A percentile compares a stretch with the other conserved stretches of the same genome.
phyloP scores from a whole-genome alignment of 2,113 vertebrate species.

The Jaculus jaculus region DNA sequence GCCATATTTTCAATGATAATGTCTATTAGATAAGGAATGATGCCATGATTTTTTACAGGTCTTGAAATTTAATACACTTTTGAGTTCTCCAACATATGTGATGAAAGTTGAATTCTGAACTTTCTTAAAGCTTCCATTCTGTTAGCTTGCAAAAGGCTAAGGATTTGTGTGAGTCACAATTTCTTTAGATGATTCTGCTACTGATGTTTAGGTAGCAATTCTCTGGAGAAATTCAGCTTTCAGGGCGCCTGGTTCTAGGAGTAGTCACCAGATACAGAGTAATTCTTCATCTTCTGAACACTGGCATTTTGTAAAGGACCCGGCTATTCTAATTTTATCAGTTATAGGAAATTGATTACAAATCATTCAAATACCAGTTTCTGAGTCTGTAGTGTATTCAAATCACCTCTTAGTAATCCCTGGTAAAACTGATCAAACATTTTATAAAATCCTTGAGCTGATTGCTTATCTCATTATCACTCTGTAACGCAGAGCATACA shows the following conservation, averaged over 20 bases:
- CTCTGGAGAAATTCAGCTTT: neutral
- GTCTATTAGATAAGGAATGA: constrained; percentile 16
- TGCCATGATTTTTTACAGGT: neutral
- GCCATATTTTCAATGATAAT: constrained; percentile 5
- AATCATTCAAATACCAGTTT: constrained; percentile 4
- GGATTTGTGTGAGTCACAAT: neutral
- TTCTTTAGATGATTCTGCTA: neutral
- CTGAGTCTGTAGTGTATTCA: neutral
- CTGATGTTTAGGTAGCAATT: neutral
- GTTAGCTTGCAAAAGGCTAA: neutral
- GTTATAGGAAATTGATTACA: neutral
- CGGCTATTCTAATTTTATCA: neutral
- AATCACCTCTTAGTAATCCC: neutral
- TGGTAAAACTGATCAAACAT: constrained; percentile 21
- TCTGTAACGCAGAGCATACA: neutral
- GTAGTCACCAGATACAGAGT: neutral
- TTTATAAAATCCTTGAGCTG: constrained; percentile 12
- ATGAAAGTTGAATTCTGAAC: constrained; percentile 12
- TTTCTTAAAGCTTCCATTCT: neutral
- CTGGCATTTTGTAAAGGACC: neutral
- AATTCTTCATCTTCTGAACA: constrained; percentile 20
- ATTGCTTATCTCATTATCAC: neutral
- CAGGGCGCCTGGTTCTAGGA: neutral
- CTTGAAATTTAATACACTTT: neutral
- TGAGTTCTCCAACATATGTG: neutral